Evolutionary conservation across 2,888 invertebrate species (phyloP), one percentile per base, ranked within the genome.

Genomic region (Oligia strigilis): DNA sequence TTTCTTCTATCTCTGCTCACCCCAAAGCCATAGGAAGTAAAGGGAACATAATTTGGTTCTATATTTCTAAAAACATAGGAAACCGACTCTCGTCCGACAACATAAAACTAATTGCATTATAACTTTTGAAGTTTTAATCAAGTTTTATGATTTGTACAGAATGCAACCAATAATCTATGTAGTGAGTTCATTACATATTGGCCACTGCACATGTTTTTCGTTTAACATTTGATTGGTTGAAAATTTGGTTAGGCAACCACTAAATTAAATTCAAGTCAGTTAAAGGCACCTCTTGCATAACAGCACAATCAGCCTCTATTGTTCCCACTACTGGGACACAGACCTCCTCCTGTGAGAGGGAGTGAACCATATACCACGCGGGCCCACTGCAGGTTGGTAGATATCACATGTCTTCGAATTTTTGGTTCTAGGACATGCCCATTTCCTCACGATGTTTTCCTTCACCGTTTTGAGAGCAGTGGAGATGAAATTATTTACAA

Each of bases 81-180:
- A 90, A 87, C 83, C 85, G 83, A 85, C 85, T 74, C 87, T 88
- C 83, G 87, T 85, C 85, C 85, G 84, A 91, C 91, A 92, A 91
- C 92, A 92, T 91, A 91, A 92, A 91, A 91, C 93, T 94, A 95
- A 95, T 94, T 94, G 93, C 93, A 93, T 94, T 93, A 93, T 92
- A 92, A 92, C 92, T 93, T 93, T 94, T 93, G 92, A 94, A 94
- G 93, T 95, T 95, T 95, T 95, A 95, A 95, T 95, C 95, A 95
- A 95, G 92, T 95, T 96, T 96, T 95, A 96, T 95, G 95, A 94
- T 95, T 95, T 94, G 94, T 94, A 94, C 93, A 92, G 93, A 96
- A 95, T 94, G 94, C 94, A 92, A 92, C 91, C 92, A 93, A 93
- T 95, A 95, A 95, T 94, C 93, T 92, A 89, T 94, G 92, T 91